A percentile compares a stretch with the other conserved stretches of the same genome.
These are phyloP conservation scores for Lochmaea crataegi DNA, from an alignment of 2,888 invertebrate species.

Conservation along the genomic window DNA sequence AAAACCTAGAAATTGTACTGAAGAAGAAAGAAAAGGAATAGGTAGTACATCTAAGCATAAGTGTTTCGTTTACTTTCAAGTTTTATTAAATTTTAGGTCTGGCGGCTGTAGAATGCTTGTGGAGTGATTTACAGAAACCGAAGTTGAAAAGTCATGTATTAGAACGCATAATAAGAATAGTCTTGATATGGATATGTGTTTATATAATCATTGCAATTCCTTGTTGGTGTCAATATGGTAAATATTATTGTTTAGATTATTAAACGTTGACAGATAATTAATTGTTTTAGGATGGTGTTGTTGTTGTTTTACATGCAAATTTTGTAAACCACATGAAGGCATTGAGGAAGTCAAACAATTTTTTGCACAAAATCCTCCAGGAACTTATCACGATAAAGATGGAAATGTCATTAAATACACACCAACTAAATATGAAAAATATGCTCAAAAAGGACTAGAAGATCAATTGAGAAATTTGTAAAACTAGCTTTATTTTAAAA, in stretches of 20 bases:
- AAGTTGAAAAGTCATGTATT: slow-evolving; percentile 49
- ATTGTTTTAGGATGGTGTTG: slow-evolving; percentile 72
- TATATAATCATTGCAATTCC: slow-evolving; percentile 66
- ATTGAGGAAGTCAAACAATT: slow-evolving; percentile 71
- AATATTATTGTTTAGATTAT: slow-evolving; percentile 14
- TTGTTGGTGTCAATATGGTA: slow-evolving; percentile 68
- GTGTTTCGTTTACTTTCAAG: neutral
- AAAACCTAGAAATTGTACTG: slow-evolving; percentile 65
- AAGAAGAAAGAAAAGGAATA: slow-evolving; percentile 64
- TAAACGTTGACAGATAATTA: neutral
- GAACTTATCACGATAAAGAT: slow-evolving; percentile 64
- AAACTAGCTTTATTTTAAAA: neutral
- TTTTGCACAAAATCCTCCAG: slow-evolving; percentile 70
- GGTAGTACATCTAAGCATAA: slow-evolving; percentile 51
- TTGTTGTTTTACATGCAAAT: slow-evolving; percentile 68
- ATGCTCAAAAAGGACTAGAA: slow-evolving; percentile 70
- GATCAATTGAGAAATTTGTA: slow-evolving; percentile 69
- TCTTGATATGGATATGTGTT: slow-evolving; percentile 64
- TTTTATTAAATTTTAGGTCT: slow-evolving; percentile 34
- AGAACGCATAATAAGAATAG: slow-evolving; percentile 57
- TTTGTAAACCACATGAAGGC: slow-evolving; percentile 69
- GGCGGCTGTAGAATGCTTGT: slow-evolving; percentile 62
- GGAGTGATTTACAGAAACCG: slow-evolving; percentile 59
- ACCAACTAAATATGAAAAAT: slow-evolving; percentile 69
- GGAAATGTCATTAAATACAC: slow-evolving; percentile 65